phyloP scores from a whole-genome alignment of 2,113 vertebrate species.

The Phainopepla nitens region DNA sequence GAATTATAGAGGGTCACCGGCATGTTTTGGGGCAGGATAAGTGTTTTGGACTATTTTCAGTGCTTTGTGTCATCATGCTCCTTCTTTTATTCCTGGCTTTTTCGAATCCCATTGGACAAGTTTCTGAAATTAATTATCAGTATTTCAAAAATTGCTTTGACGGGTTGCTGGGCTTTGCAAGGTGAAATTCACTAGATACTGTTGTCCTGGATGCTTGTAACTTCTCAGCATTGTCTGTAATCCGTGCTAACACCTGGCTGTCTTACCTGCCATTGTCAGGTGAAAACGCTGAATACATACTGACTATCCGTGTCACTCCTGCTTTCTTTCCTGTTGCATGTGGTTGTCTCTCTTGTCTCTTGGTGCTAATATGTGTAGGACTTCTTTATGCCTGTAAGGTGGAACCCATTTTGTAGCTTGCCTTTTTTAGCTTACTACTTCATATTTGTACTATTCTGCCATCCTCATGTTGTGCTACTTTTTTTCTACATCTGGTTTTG shows the following conservation, averaged over 20 bases:
- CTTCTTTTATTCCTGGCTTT: not conserved
- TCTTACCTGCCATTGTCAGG: not conserved
- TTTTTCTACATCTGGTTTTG: not conserved
- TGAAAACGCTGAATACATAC: not conserved
- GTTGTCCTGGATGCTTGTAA: not conserved
- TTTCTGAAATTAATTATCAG: not conserved
- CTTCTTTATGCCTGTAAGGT: not conserved
- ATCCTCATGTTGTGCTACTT: not conserved
- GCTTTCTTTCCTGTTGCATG: not conserved
- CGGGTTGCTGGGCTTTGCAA: not conserved
- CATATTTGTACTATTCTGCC: not conserved
- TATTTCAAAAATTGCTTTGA: not conserved
- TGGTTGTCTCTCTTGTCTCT: not conserved
- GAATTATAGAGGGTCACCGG: not conserved
- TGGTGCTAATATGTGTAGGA: not conserved
- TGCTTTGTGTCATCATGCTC: not conserved
- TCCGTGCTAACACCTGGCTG: not conserved
- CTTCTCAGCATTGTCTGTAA: not conserved
- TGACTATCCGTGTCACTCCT: not conserved
- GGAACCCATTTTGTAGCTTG: not conserved
- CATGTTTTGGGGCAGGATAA: not conserved
- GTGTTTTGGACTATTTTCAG: not conserved
- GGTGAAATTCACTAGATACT: not conserved
- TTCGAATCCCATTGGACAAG: not conserved
- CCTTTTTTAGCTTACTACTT: not conserved